Evolutionary conservation across 2,113 vertebrate species (phyloP), one percentile per base, ranked within the genome.

Genomic region (Connochaetes taurinus): DNA sequence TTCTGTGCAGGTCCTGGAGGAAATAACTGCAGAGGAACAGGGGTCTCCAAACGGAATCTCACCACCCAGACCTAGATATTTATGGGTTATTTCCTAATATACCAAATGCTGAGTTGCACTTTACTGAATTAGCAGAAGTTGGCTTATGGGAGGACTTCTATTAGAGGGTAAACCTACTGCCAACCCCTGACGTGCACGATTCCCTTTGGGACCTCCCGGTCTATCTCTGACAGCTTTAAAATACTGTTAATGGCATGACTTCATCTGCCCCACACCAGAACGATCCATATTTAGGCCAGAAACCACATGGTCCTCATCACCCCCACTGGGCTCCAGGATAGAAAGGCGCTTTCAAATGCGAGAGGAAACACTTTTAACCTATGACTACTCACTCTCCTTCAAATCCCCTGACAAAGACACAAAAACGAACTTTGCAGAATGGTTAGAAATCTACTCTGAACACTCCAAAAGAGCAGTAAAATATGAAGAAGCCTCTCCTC

Each of bases 171-270:
- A 90, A 81, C 29, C 87, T 36, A 33, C 90, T 55, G 97, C 96
- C 98, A 96, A 92, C 53, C 92, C 92, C 58, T 60, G 78, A 93
- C 93, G 76, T 57, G 29, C 87, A 85, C 0, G 4, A 9, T 33
- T 76, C 93, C 97, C 97, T 83, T 1, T 16, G 96, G 98, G 97
- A 80, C 93, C 55, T 81, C 85, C 57, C 3, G 11, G 86, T 91
- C 93, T 95, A 71, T 98, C 93, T 97, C 90, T 92, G 93, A 97
- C 97, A 95, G 95, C 90, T 92, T 97, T 78, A 96, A 90, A 98
- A 96, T 52, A 71, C 87, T 81, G 60, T 83, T 96, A 97, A 98
- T 94, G 96, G 96, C 80, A 94, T 97, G 95, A 97, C 95, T 93
- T 96, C 97, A 95, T 97, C 91, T 15, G 47, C 95, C 91, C 88